Conservation (phyloP, 2,888 invertebrate species). For the Drosophila kanekoi region DNA sequence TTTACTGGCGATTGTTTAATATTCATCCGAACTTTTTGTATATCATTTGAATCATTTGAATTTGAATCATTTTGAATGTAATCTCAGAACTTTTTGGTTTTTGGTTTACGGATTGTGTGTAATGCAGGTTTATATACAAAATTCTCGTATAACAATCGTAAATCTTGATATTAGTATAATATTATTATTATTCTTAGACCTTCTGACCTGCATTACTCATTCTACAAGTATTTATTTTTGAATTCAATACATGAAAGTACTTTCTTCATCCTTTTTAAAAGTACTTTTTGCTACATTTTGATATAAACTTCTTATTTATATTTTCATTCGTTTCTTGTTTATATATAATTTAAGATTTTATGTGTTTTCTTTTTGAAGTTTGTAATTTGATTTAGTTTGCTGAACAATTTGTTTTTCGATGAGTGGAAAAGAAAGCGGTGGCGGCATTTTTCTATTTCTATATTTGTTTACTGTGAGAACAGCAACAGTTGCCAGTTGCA, state of each 20-base stretch:
- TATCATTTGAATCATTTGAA: no score
- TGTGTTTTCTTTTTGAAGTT: conserved; percentile 7
- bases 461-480: conserved; percentile 18
- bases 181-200: no score
- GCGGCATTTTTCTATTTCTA: conserved; percentile 21
- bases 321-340: not conserved
- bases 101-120: not conserved
- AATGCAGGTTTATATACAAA: conserved; percentile 3
- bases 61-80: not conserved
- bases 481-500: conserved; percentile 8
- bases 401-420: conserved; percentile 21
- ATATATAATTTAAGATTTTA: not conserved
- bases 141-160: not conserved
- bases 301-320: not conserved
- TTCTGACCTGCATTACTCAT: conserved; percentile 23
- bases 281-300: not conserved
- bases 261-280: not conserved
- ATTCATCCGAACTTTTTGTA: not conserved
- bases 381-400: conserved; percentile 21
- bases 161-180: no score
- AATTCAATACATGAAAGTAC: no score
- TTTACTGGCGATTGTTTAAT: conserved; percentile 2
- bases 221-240: not conserved
- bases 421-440: conserved; percentile 32
- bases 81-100: not conserved